Evolutionary conservation across 2,888 invertebrate genomes (phyloP).

Genomic region (Quadriops clusia): DNA sequence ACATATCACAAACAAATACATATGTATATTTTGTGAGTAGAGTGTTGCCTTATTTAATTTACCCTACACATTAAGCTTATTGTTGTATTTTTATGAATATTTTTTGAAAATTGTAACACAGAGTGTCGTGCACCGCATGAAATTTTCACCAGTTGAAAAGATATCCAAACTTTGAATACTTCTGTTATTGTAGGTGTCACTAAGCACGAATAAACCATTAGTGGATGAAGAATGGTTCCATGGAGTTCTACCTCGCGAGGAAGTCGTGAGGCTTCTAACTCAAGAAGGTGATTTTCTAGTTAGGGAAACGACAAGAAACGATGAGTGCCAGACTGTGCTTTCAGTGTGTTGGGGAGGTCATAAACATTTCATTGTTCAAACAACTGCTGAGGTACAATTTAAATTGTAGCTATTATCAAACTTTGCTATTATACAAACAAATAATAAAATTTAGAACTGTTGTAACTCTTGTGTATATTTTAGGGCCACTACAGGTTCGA

Average conservation of each 20-base stretch:
- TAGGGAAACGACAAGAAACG: slow-evolving; percentile 82
- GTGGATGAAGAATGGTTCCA: slow-evolving; percentile 97
- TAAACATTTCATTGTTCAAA: slow-evolving; percentile 95
- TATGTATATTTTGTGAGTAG: no score
- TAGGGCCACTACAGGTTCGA: slow-evolving; percentile 89
- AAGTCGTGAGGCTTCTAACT: slow-evolving; percentile 82
- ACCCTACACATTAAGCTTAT: no score
- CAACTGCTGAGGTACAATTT: slow-evolving; percentile 81
- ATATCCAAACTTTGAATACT: no score
- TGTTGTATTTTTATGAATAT: no score
- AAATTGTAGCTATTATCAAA: no score
- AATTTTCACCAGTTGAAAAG: no score
- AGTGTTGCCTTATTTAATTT: no score
- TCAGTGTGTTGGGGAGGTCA: slow-evolving; percentile 95
- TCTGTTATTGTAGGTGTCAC: slow-evolving; percentile 30
- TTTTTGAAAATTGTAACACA: no score
- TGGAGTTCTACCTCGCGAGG: slow-evolving; percentile 89
- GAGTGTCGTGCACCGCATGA: no score
- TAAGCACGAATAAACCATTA: slow-evolving; percentile 49
- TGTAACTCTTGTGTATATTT: slow-evolving; percentile 16
- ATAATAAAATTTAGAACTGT: no score
- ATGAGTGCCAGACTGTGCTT: slow-evolving; percentile 83
- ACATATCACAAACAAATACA: no score
- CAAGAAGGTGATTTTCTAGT: slow-evolving; percentile 91
- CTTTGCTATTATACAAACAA: no score